phyloP scores from a whole-genome alignment of 2,888 invertebrate genomes.

The Drosophila neotestacea region DNA sequence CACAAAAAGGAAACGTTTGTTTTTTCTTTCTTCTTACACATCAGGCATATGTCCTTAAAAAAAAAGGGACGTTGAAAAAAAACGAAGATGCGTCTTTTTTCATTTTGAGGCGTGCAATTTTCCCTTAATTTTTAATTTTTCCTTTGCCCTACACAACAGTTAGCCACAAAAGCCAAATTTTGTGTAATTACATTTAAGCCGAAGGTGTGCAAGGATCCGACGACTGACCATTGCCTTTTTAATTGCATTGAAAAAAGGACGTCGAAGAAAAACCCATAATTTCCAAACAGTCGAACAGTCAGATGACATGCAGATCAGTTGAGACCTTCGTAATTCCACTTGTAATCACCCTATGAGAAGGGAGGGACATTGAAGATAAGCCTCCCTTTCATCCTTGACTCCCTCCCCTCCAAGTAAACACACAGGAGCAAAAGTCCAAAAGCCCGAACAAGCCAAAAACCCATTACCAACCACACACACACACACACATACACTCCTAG shows the following conservation, averaged over 20 bases:
- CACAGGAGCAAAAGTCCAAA: slow-evolving; percentile 24
- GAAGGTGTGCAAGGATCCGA: slow-evolving; percentile 60
- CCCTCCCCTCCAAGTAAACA: slow-evolving; percentile 13
- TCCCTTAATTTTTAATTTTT: slow-evolving; percentile 40
- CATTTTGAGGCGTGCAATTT: slow-evolving; percentile 60
- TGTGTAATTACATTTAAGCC: slow-evolving; percentile 78
- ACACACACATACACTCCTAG: slow-evolving; percentile 1
- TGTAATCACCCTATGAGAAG: slow-evolving; percentile 57
- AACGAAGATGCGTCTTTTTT: slow-evolving; percentile 31
- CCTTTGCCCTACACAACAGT: neutral
- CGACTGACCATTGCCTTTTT: slow-evolving; percentile 44
- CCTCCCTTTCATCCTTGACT: slow-evolving; percentile 27
- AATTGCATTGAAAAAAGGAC: slow-evolving; percentile 44
- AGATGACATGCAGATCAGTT: slow-evolving; percentile 52
- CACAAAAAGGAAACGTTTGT: slow-evolving; percentile 31
- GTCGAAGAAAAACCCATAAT: slow-evolving; percentile 9
- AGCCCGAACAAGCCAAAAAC: slow-evolving; percentile 23
- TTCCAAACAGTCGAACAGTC: slow-evolving; percentile 1
- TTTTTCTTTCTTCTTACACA: slow-evolving; percentile 15
- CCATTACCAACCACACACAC: slow-evolving; percentile 62
- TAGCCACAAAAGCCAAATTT: slow-evolving; percentile 70
- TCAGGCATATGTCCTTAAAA: slow-evolving; percentile 47
- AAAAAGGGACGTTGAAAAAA: slow-evolving; percentile 38
- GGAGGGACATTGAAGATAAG: slow-evolving; percentile 1
- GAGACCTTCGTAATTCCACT: slow-evolving; percentile 53